These are phyloP conservation scores for Drosophila setosimentum DNA, from an alignment of 2,888 invertebrate genomes.

Conservation along the genomic window DNA sequence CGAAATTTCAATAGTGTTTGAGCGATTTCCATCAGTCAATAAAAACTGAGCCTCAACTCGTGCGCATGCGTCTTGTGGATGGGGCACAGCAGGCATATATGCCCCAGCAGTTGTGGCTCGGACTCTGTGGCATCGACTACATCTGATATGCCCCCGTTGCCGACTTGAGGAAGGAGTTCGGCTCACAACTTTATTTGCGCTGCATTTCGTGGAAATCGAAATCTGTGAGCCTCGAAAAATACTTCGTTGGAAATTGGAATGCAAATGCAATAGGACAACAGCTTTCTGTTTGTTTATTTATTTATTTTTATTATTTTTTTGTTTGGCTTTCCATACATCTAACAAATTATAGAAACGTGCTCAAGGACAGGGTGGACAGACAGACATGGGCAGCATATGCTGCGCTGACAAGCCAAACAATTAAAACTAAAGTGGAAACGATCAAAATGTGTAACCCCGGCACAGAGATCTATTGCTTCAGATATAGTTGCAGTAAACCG, in stretches of 20 bases:
- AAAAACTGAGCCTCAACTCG: constrained; percentile 49
- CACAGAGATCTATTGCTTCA: constrained; percentile 58
- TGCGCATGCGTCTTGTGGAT: constrained; percentile 22
- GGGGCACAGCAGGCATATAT: constrained; percentile 65
- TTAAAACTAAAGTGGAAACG: constrained; percentile 84
- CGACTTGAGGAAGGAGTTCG: constrained; percentile 1
- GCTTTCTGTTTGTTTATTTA: constrained; percentile 4
- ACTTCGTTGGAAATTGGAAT: constrained; percentile 76
- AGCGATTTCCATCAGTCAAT: constrained; percentile 83
- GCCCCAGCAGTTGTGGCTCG: neutral
- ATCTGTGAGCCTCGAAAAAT: constrained; percentile 62
- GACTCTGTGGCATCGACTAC: constrained; percentile 24
- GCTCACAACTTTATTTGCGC: constrained; percentile 78
- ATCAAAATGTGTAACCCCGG: constrained; percentile 79
- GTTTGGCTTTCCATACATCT: constrained; percentile 23
- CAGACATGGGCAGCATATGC: constrained; percentile 40
- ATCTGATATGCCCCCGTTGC: constrained; percentile 67
- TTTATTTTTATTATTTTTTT: neutral
- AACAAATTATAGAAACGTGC: constrained; percentile 68
- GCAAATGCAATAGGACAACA: constrained; percentile 39
- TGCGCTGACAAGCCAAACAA: constrained; percentile 80
- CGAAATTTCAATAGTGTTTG: constrained; percentile 64
- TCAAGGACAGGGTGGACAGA: neutral
- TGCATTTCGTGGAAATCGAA: constrained; percentile 73
- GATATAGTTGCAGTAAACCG: constrained; percentile 53